These are phyloP conservation scores for Apodemus sylvaticus DNA, from an alignment of 2,113 vertebrate species.

Conservation along the genomic window DNA sequence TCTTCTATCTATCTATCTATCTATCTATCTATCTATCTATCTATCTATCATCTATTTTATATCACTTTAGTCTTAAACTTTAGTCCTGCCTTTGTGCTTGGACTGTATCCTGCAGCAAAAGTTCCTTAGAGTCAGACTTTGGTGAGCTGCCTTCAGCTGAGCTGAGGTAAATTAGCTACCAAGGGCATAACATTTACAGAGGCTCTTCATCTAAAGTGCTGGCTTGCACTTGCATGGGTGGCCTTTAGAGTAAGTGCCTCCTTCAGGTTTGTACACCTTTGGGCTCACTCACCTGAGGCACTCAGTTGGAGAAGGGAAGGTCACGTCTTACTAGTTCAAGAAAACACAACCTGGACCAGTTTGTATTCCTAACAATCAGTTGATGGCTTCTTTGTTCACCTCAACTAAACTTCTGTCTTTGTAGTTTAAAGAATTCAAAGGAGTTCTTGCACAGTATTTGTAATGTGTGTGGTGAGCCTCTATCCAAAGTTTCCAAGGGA, in stretches of 20 bases:
- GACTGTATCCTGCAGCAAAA: background rate
- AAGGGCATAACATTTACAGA: background rate
- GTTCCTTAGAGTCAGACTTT: background rate
- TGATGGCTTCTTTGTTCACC: background rate
- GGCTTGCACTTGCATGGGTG: rapidly evolving
- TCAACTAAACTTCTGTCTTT: conserved; percentile 10
- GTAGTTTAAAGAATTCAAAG: background rate
- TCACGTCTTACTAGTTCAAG: too few species aligned
- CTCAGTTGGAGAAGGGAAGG: background rate
- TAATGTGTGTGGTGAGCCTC: background rate
- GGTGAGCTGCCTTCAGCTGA: background rate
- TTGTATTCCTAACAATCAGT: background rate
- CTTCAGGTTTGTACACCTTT: background rate
- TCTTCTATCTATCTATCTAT: background rate
- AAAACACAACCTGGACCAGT: too few species aligned
- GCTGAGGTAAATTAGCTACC: background rate
- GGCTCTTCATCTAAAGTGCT: background rate
- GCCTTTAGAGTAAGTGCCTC: background rate
- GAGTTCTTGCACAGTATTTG: background rate
- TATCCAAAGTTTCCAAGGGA: background rate
- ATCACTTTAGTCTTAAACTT: background rate
- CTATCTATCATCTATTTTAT: background rate
- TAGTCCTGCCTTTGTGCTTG: background rate
- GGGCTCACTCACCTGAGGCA: background rate
- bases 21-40: background rate